Evolutionary conservation across 53 echinoderm and acorn worm species (phyloP), one percentile per base, ranked within the genome.

Genomic region (Actinopyga echinites): DNA sequence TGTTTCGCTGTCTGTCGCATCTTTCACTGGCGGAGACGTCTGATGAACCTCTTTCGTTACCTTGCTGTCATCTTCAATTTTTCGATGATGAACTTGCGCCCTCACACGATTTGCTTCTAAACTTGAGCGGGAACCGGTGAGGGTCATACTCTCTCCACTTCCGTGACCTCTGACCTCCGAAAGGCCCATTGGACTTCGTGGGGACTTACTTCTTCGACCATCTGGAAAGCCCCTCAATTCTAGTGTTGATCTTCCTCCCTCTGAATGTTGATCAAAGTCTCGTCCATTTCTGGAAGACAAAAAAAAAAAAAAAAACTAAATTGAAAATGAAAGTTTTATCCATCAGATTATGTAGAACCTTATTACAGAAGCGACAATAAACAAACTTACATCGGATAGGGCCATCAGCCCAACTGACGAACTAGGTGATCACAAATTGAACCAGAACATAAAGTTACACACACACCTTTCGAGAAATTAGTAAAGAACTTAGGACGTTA

Each of bases 121-220:
- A 12, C 42, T 61, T n/a, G 24, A 2, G 25, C 81, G 60, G 5
- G 81, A 62, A 57, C 62, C 61, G 1, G 8, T 61, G 21, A 25
- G 26, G 8, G 81, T 61, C 40, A 62, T 59, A 38, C 81, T 80
- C 22, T 80, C 81, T 9, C 81, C 81, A 22, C 81, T 80, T 9
- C 81, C 81, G 60, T 40, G 60, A 3, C 79, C 79, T 20, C 79
- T 57, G 5, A 79, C 19, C 23, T 79, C 60, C 30, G 60, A 20
- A 55, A 59, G 79, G 8, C 79, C 58, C 8, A 59, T 59, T 21
- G 79, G 57, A 1, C 57, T 31, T 8, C 79, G 22, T 9, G 83
- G 83, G 71, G 83, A 83, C 24, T 67, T 65, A 22, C 83, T 52
- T 67, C 83, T 66, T 20, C 83, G 52, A 22, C 83, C 65, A 65